phyloP scores from a whole-genome alignment of 2,888 invertebrate genomes.

The Tipula helvola region DNA sequence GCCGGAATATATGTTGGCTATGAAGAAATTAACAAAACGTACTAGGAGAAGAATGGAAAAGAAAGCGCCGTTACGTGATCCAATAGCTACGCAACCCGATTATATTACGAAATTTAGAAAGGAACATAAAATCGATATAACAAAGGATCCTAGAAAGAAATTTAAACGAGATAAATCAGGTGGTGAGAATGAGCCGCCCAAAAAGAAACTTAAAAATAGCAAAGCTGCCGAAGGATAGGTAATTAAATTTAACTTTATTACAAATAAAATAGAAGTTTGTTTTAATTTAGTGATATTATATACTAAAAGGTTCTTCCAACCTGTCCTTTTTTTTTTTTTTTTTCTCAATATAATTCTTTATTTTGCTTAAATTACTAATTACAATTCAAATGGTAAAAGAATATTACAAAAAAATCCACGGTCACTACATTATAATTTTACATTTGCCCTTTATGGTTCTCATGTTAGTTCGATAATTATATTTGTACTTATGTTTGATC shows the following conservation, averaged over 20 bases:
- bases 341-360: too few relatives aligned
- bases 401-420: too few relatives aligned
- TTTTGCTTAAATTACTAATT: too few relatives aligned
- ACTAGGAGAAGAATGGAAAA: constrained; percentile 44
- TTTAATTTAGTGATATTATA: too few relatives aligned
- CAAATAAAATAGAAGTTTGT: too few relatives aligned
- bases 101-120: background rate
- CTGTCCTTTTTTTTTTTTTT: too few relatives aligned
- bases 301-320: background rate
- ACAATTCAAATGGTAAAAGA: too few relatives aligned
- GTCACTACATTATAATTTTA: too few relatives aligned
- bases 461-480: too few relatives aligned
- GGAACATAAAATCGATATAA: background rate
- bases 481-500: too few relatives aligned
- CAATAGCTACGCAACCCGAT: constrained; percentile 43
- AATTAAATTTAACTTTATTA: background rate
- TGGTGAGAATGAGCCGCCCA: background rate
- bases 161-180: background rate
- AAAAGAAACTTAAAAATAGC: background rate
- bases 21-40: constrained; percentile 54
- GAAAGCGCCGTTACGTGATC: constrained; percentile 50
- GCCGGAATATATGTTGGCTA: constrained; percentile 76
- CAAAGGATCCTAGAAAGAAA: background rate
- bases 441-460: too few relatives aligned
- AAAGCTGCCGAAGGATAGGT: background rate